These are phyloP conservation scores for Gobius niger DNA, from an alignment of 2,113 vertebrate species.

Conservation along the genomic window DNA sequence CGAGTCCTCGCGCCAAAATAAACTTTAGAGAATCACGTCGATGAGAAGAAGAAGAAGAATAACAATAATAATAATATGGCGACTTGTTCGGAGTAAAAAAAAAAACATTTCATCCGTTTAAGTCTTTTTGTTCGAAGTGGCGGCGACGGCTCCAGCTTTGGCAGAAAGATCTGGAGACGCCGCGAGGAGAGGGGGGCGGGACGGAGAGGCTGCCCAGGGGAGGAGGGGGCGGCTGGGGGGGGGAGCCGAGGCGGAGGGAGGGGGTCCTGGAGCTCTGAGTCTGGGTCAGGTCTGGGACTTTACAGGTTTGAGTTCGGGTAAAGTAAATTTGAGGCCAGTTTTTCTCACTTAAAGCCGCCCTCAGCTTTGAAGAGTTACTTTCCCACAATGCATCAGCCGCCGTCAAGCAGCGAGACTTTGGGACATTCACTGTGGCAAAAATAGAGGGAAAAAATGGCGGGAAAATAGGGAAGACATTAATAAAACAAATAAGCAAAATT, in stretches of 20 bases:
- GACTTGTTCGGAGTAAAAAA: slow-evolving; percentile 43
- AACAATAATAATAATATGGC: slow-evolving; percentile 45
- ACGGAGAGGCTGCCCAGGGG: not conserved
- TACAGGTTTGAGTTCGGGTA: no score
- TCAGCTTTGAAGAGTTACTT: no score
- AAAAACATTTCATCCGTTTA: slow-evolving; percentile 18
- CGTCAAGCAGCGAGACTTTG: no score
- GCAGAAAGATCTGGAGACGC: not conserved
- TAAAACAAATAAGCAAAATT: no score
- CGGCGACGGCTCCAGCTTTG: not conserved
- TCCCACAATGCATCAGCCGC: no score
- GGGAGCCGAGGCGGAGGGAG: not conserved
- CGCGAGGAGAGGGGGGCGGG: not conserved
- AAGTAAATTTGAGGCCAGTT: no score
- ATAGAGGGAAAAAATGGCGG: no score
- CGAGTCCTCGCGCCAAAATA: not conserved
- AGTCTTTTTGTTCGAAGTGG: slow-evolving; percentile 24
- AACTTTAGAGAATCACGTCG: slow-evolving; percentile 35
- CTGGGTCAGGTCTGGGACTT: no score
- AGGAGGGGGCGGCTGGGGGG: not conserved
- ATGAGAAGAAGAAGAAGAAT: slow-evolving; percentile 29
- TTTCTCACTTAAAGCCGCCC: no score
- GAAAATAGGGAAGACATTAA: no score
- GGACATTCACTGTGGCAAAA: no score
- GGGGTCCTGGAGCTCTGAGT: not conserved